Evolutionary conservation across 1,140 invertebrate species (phyloP).

Genomic region (Achatina immaculata): DNA sequence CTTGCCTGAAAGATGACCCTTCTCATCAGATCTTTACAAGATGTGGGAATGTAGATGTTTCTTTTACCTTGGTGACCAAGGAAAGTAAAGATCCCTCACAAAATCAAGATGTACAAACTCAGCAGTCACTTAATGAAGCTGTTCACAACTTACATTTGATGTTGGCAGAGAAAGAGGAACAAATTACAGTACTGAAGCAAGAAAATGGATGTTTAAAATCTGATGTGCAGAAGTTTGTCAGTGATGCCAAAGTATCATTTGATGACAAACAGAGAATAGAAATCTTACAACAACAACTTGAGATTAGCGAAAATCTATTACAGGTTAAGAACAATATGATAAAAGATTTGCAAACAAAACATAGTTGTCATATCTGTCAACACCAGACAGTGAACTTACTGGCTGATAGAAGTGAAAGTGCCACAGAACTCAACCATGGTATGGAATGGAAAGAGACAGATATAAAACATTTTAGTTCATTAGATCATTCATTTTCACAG

Average conservation of each 20-base stretch:
- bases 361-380: too few relatives aligned
- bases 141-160: constrained; percentile 4
- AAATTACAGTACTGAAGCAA: not conserved
- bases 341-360: not conserved
- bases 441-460: not conserved
- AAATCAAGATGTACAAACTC: not conserved
- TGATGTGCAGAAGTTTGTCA: not conserved
- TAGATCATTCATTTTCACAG: not conserved
- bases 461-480: not conserved
- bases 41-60: not conserved
- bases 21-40: not conserved
- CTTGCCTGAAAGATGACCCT: not conserved
- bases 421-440: not conserved
- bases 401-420: not conserved
- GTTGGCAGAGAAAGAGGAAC: not conserved
- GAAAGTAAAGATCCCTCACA: not conserved
- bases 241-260: not conserved
- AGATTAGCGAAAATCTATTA: constrained; percentile 17
- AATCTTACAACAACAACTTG: not conserved
- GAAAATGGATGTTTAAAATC: not conserved
- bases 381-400: not conserved
- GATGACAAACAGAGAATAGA: not conserved
- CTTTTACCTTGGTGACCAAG: not conserved
- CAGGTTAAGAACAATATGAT: not conserved
- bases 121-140: not conserved